These are phyloP conservation scores for Leptinotarsa defecta DNA, from an alignment of 1,140 invertebrate species.

Conservation along the genomic window DNA sequence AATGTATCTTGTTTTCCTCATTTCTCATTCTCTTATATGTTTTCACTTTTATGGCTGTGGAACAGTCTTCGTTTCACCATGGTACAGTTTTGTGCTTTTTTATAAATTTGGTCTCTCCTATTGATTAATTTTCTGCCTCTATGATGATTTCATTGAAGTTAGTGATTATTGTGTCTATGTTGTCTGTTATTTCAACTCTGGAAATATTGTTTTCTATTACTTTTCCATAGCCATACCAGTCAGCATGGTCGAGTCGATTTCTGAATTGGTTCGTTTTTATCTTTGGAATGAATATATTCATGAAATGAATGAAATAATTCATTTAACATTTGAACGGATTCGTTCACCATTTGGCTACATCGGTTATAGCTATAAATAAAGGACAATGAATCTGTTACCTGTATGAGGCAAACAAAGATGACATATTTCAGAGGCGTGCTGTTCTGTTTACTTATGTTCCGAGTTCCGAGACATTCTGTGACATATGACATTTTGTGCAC, in stretches of 20 bases:
- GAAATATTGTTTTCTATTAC: background rate
- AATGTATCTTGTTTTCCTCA: conserved; percentile 2
- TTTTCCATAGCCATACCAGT: background rate
- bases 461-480: background rate
- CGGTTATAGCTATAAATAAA: no score
- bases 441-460: no score
- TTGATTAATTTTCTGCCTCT: conserved; percentile 9
- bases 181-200: conserved; percentile 4
- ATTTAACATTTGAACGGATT: no score
- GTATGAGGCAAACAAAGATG: no score
- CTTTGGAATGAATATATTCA: no score
- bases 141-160: conserved; percentile 5
- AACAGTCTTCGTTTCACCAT: conserved; percentile 17
- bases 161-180: conserved; percentile 5
- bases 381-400: no score
- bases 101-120: conserved; percentile 1
- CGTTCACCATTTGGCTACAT: no score
- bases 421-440: no score
- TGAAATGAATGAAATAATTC: no score
- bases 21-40: conserved; percentile 8
- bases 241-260: conserved; percentile 7
- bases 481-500: no score
- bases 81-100: background rate
- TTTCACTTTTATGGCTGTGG: conserved; percentile 1
- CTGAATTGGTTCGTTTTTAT: conserved; percentile 11